Base-by-base conservation (phyloP, 2,797 vertebrate species). In the Cyclura pinguis region DNA sequence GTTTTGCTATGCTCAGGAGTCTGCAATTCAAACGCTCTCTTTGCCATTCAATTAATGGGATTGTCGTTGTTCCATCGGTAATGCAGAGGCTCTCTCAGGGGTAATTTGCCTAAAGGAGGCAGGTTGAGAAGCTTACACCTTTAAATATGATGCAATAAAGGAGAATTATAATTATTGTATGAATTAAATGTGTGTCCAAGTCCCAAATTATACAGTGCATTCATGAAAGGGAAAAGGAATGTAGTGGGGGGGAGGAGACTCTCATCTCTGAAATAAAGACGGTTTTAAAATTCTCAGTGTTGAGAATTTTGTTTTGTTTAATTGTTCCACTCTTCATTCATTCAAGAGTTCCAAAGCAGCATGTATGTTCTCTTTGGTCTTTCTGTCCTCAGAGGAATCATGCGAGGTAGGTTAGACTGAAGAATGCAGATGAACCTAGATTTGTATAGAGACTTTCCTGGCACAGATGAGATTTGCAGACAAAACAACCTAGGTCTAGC, bases 151-250 rank as follows among this genome's bases (percentile, higher is more conserved):
- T 95, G 93, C 95, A 96, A 95, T 95, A 93, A 96, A 96, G 95
- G 94, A 95, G 95, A 96, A 96, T 96, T 95, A 96, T 96, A 96
- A 96, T 96, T 96, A 96, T 96, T 95, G 95, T 93, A 96, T 96
- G 95, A 94, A 95, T 96, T 95, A 96, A 92, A 90, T 93, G 84
- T 86, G 85, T 93, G 92, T 93, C 94, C 91, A 92, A 92, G 92
- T 88, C 93, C 91, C 74, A 95, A 94, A 95, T 95, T 94, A 95
- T 93, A 92, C 88, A 86, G 91, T 89, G 85, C 91, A 93, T 8
- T 81, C 91, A 82, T 88, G 24, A 24, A 87, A 95, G 22, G 90
- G 90, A 88, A 93, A 94, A 90, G 38, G 69, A 93, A 91, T 91
- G 80, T 47, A 47, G 42, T 47, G 4, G 42, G 4, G 92, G 64